A percentile compares a stretch with the other conserved stretches of the same genome.
Evolutionary conservation across 2,797 vertebrate genomes (phyloP).

Genomic region (Rhinella marina): DNA sequence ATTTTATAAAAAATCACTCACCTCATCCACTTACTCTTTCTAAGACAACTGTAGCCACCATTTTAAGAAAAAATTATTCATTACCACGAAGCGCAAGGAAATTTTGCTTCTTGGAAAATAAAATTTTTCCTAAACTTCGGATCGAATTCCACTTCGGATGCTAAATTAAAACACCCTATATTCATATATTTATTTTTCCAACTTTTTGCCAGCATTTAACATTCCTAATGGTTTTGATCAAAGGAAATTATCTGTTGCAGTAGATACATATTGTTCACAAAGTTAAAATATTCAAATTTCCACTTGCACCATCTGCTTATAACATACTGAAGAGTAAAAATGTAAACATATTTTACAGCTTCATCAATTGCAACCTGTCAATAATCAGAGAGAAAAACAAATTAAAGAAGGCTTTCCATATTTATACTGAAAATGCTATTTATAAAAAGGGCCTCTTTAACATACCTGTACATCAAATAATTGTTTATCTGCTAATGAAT

Average conservation of each 20-base stretch:
- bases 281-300: constrained; percentile 52
- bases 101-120: no score
- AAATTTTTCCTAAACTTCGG: no score
- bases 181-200: not conserved
- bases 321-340: constrained; percentile 13
- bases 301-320: constrained; percentile 41
- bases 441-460: not conserved
- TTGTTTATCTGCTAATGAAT: constrained; percentile 5
- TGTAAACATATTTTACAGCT: constrained; percentile 11
- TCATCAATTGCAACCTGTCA: constrained; percentile 45
- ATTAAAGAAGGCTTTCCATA: constrained; percentile 31
- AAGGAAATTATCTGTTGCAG: constrained; percentile 20
- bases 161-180: no score
- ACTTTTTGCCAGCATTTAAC: no score
- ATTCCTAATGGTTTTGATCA: constrained; percentile 7
- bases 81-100: no score
- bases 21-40: no score
- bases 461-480: constrained; percentile 8
- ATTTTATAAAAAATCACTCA: no score
- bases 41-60: no score
- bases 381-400: constrained; percentile 49
- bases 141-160: no score
- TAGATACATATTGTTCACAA: constrained; percentile 37
- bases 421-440: constrained; percentile 2
- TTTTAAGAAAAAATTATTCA: no score